Percentiles rank a stretch among this genome's conserved stretches.
Evolutionary conservation across 2,797 vertebrate genomes (phyloP).

Genomic region (Dallia pectoralis): DNA sequence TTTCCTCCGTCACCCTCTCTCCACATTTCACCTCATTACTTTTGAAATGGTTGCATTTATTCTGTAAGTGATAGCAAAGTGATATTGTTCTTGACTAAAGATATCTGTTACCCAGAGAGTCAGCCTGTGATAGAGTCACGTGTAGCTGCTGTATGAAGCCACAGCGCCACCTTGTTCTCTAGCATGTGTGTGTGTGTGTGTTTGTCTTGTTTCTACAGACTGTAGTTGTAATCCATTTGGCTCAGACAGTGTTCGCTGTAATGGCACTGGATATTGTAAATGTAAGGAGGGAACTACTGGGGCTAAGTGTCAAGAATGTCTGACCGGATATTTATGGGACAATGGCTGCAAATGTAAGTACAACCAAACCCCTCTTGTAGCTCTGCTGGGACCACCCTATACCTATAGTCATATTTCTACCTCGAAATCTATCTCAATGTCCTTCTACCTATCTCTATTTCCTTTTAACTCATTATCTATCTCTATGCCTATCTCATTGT

Average conservation of each 20-base stretch:
- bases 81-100: conserved; percentile 14
- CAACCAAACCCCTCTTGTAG: conserved; percentile 67
- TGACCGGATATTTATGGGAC: conserved; percentile 97
- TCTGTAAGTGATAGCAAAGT: neutral
- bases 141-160: conserved; percentile 55
- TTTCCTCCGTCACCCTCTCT: conserved; percentile 47
- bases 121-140: conserved; percentile 16
- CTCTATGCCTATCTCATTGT: neutral
- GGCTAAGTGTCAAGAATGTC: conserved; percentile 96
- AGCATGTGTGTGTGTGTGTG: conserved; percentile 75
- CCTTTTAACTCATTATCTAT: too few species aligned
- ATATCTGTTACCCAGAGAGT: conserved; percentile 30
- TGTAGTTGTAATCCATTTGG: conserved; percentile 98
- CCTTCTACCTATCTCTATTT: conserved; percentile 18
- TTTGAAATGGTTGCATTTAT: conserved; percentile 72
- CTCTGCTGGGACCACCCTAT: conserved; percentile 37
- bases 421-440: conserved; percentile 15
- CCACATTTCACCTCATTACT: conserved; percentile 61
- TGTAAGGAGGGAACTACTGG: conserved; percentile 97
- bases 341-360: conserved; percentile 99
- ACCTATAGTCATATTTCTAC: conserved; percentile 6
- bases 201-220: conserved; percentile 95
- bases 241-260: conserved; percentile 96
- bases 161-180: conserved; percentile 66
- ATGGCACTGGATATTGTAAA: conserved; percentile 98